Conservation (phyloP, 2,888 invertebrate species). For the Drosophila picticornis region DNA sequence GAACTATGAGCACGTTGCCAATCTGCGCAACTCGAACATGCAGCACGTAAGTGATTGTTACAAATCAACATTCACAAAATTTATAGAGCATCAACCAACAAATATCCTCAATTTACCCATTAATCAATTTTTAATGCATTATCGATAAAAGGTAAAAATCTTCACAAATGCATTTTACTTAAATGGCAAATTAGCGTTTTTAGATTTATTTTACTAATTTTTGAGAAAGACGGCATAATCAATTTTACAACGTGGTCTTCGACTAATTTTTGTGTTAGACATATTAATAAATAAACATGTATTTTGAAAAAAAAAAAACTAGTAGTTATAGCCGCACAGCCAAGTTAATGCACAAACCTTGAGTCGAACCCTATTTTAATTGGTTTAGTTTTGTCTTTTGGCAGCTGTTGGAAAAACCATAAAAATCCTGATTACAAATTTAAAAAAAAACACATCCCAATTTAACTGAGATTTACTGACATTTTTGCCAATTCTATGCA, state of each 20-base stretch:
- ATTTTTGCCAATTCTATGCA: slow-evolving; percentile 39
- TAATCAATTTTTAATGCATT: slow-evolving; percentile 2
- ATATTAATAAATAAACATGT: neutral
- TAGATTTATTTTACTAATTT: neutral
- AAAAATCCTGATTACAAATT: neutral
- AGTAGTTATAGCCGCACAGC: neutral
- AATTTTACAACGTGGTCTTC: neutral
- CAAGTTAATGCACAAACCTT: slow-evolving; percentile 1
- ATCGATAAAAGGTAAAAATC: slow-evolving; percentile 3
- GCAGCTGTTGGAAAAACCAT: neutral
- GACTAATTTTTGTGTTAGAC: neutral
- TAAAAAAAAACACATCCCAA: neutral
- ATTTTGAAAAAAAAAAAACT: neutral
- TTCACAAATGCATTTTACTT: neutral
- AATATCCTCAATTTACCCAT: neutral
- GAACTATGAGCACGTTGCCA: slow-evolving; percentile 90
- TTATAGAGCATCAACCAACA: no score
- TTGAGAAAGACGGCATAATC: neutral
- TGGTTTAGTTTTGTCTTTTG: neutral
- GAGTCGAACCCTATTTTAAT: neutral
- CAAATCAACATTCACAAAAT: neutral
- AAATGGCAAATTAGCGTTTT: neutral
- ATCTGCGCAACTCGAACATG: slow-evolving; percentile 83
- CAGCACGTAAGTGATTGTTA: slow-evolving; percentile 79
- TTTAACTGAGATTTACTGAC: slow-evolving; percentile 5